Evolutionary conservation across 1,140 invertebrate genomes (phyloP), one percentile per base, ranked within the genome.

Genomic region (Danaus melanippus): DNA sequence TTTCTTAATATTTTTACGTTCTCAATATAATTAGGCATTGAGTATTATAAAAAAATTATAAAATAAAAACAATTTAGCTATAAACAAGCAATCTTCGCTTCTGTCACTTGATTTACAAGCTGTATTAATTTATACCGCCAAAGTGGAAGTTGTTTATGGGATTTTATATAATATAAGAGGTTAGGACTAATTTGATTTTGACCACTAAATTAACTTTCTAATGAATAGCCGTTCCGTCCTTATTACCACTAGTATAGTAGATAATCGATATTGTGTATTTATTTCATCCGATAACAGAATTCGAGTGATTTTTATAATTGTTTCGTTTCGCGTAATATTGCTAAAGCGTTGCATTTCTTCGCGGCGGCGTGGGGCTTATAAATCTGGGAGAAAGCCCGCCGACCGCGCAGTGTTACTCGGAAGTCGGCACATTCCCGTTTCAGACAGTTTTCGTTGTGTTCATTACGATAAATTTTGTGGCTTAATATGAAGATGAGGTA

Each of bases 261-360:
- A 32, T 32, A 32, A 32, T 32, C 21, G 21, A 32, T 32, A 32
- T 32, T 32, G 21, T 32, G 21, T 7, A 32, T 32, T 32, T 32
- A 32, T 32, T 32, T 32, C 21, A 32, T 32, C 21, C 21, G 6
- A 32, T 32, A 32, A 32, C 21, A 56, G 43, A 51, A 59, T 64
- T 59, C 55, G 47, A 64, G 63, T 57, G 53, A 69, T 64, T 78
- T 75, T 76, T 71, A 69, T 63, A 77, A 76, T 79, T 79, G 56
- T 71, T 77, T 78, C 67, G 69, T 72, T 77, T 79, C 77, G 77
- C 71, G 67, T 69, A 68, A 59, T 66, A 67, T 81, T 81, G 75
- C 75, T 69, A 84, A 84, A 81, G 60, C 57, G 69, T 75, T 77
- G 72, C 74, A 77, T 83, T 80, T 81, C 74, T 79, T 79, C 65